phyloP scores from a whole-genome alignment of 2,888 invertebrate genomes.

The Elmis aenea region DNA sequence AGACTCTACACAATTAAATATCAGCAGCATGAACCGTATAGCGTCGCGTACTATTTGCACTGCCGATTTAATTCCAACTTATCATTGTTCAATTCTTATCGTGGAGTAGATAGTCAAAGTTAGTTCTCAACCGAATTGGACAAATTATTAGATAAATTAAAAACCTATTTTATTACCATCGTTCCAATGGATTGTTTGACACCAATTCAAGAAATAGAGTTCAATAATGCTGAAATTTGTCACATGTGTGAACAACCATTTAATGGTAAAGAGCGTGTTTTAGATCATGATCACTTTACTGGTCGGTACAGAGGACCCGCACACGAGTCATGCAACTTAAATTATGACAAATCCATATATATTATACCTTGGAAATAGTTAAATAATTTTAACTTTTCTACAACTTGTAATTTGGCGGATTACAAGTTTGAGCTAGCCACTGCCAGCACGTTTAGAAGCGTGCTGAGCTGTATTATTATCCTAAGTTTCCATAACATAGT shows the following conservation, averaged over 20 bases:
- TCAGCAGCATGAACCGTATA: slow-evolving; percentile 20
- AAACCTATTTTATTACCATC: no score
- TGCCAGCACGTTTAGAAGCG: no score
- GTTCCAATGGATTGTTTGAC: no score
- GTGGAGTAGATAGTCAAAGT: slow-evolving; percentile 18
- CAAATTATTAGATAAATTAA: no score
- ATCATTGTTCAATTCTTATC: slow-evolving; percentile 1
- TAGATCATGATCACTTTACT: slow-evolving; percentile 27
- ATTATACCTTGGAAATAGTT: no score
- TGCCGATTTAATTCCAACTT: slow-evolving; percentile 1
- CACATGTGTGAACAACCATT: slow-evolving; percentile 13
- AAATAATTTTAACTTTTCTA: no score
- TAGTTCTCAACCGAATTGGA: no score
- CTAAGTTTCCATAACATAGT: no score
- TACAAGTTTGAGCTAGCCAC: no score
- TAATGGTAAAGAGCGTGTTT: slow-evolving; percentile 9
- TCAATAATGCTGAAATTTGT: slow-evolving; percentile 4
- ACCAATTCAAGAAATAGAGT: slow-evolving; percentile 5
- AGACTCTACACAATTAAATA: no score
- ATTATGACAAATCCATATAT: slow-evolving; percentile 25
- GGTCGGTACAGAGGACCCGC: slow-evolving; percentile 21
- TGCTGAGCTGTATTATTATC: no score
- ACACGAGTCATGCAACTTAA: slow-evolving; percentile 28
- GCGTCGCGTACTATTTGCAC: slow-evolving; percentile 25
- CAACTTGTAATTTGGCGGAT: no score